Evolutionary conservation across 2,113 vertebrate species (phyloP).

Genomic region (Dromiciops gliroides): DNA sequence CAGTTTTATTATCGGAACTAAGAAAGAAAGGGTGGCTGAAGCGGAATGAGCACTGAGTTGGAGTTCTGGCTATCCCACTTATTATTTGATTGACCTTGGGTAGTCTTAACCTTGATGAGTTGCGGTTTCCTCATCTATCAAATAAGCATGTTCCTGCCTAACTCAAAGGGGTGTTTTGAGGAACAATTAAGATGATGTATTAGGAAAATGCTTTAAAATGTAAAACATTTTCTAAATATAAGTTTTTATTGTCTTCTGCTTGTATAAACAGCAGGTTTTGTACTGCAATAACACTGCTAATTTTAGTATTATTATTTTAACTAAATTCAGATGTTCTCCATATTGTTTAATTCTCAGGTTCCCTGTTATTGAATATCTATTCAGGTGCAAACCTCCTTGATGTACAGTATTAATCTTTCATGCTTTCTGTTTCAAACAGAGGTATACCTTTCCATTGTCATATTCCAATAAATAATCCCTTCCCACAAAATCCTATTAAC

Average conservation of each 20-base stretch:
- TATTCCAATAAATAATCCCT: background rate
- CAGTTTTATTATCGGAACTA: background rate
- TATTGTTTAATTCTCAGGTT: background rate
- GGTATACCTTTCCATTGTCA: background rate
- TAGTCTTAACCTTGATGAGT: background rate
- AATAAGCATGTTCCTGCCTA: background rate
- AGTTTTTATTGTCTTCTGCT: background rate
- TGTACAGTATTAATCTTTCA: background rate
- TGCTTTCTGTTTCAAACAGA: background rate
- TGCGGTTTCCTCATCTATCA: background rate
- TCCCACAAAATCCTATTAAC: background rate
- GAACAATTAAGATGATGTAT: background rate
- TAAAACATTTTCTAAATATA: background rate
- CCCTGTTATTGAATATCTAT: background rate
- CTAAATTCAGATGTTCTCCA: background rate
- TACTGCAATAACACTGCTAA: background rate
- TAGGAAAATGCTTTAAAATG: background rate
- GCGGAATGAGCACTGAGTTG: background rate
- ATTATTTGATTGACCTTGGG: background rate
- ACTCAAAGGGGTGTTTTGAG: background rate
- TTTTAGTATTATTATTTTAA: background rate
- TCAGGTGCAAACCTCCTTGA: background rate
- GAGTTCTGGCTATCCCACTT: background rate
- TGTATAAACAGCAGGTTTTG: background rate
- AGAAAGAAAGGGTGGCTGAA: background rate